Evolutionary conservation across 2,888 invertebrate genomes (phyloP).

Genomic region (Parnassius smintheus): DNA sequence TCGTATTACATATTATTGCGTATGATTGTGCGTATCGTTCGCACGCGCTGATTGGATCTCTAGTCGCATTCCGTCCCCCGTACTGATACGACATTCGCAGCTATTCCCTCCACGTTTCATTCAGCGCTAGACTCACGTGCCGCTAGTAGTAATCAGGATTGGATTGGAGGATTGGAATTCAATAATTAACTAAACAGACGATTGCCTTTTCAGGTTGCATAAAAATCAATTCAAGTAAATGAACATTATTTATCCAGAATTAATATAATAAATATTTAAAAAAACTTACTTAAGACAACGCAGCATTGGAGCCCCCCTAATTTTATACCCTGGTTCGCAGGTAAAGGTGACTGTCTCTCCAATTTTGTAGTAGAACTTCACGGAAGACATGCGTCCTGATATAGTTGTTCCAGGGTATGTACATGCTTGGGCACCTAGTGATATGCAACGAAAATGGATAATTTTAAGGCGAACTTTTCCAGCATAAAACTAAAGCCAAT

Average conservation of each 20-base stretch:
- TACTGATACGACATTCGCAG: no score
- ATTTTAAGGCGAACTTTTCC: not conserved
- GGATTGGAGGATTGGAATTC: no score
- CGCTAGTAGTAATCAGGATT: no score
- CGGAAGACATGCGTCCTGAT: constrained; percentile 91
- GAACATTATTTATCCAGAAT: not conserved
- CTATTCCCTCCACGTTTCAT: no score
- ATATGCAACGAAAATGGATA: constrained; percentile 20
- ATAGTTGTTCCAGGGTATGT: constrained; percentile 93
- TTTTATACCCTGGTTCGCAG: constrained; percentile 87
- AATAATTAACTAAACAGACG: no score
- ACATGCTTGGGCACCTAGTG: constrained; percentile 87
- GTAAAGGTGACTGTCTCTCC: constrained; percentile 92
- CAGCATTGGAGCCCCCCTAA: constrained; percentile 89
- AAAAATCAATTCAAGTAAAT: no score
- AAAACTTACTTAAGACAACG: constrained; percentile 83
- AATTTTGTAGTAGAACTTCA: constrained; percentile 93
- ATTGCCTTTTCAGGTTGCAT: no score
- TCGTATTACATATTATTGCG: no score
- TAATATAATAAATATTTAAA: not conserved
- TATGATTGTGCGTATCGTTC: no score
- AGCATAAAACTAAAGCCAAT: constrained; percentile 10
- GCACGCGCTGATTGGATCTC: no score
- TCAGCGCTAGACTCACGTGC: no score
- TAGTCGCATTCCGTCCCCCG: no score